phyloP scores from a whole-genome alignment of 1,140 invertebrate genomes.

The Drosophila sulfurigaster region DNA sequence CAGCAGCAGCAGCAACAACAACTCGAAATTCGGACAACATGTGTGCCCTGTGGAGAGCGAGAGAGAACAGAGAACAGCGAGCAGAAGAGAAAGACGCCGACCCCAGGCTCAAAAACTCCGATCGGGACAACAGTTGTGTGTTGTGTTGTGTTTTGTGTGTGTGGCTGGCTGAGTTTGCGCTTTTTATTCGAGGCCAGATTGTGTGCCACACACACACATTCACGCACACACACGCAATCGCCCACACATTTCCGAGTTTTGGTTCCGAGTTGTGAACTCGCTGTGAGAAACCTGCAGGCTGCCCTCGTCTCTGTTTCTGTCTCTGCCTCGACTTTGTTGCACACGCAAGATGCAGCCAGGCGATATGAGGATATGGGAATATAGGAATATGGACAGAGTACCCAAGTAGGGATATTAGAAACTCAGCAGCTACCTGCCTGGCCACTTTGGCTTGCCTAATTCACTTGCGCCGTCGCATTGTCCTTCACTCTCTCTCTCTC shows the following conservation, averaged over 20 bases:
- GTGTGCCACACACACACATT: constrained; percentile 42
- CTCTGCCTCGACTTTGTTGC: not conserved
- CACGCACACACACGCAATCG: constrained; percentile 26
- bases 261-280: constrained; percentile 52
- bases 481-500: constrained; percentile 30
- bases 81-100: constrained; percentile 32
- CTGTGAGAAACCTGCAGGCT: constrained; percentile 73
- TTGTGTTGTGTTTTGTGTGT: constrained; percentile 47
- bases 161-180: constrained; percentile 58
- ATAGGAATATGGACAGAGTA: constrained; percentile 36
- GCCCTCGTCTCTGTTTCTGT: constrained; percentile 5
- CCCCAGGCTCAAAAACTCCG: constrained; percentile 29
- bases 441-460: constrained; percentile 82
- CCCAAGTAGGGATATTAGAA: constrained; percentile 63
- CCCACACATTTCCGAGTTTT: constrained; percentile 68
- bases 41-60: constrained; percentile 49
- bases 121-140: constrained; percentile 46
- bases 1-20: constrained; percentile 41
- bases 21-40: constrained; percentile 67
- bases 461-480: constrained; percentile 73
- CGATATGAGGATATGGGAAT: constrained; percentile 61
- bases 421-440: constrained; percentile 65
- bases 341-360: constrained; percentile 71
- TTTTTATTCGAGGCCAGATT: constrained; percentile 66
- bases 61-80: not conserved